Conservation (phyloP, 92 coral and sea anemone species). For the Montipora capitata region DNA sequence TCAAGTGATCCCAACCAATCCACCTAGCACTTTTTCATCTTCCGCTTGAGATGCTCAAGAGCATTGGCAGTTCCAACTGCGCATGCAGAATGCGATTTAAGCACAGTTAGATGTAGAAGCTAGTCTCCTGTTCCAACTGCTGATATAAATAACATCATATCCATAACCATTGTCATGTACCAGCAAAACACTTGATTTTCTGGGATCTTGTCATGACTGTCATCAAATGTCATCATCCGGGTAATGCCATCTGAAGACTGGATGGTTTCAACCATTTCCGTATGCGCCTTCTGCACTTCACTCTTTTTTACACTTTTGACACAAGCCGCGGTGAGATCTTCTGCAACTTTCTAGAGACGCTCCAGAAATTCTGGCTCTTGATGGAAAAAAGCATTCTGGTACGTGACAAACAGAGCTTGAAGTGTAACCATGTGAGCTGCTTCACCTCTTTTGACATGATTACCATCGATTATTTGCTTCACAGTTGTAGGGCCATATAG, state of each 20-base stretch:
- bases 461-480: too few relatives aligned
- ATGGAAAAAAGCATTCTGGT: too few relatives aligned
- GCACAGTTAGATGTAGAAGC: conserved; percentile 64
- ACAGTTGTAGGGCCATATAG: too few relatives aligned
- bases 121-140: conserved; percentile 72
- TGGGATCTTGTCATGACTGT: neutral
- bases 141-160: conserved; percentile 63
- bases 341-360: too few relatives aligned
- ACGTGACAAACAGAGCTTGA: too few relatives aligned
- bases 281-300: neutral
- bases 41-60: conserved; percentile 45
- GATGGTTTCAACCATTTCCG: neutral
- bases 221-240: neutral
- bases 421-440: too few relatives aligned
- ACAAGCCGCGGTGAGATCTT: too few relatives aligned
- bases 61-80: conserved; percentile 40
- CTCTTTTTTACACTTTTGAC: neutral
- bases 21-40: conserved; percentile 42
- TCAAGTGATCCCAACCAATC: conserved; percentile 73
- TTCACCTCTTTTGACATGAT: too few relatives aligned
- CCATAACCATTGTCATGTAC: conserved; percentile 29
- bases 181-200: too few relatives aligned
- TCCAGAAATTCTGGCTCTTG: too few relatives aligned
- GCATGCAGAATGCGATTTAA: conserved; percentile 32
- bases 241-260: neutral